Base-by-base conservation (phyloP, 1,140 invertebrate genomes). In the Drosophila subobscura region DNA sequence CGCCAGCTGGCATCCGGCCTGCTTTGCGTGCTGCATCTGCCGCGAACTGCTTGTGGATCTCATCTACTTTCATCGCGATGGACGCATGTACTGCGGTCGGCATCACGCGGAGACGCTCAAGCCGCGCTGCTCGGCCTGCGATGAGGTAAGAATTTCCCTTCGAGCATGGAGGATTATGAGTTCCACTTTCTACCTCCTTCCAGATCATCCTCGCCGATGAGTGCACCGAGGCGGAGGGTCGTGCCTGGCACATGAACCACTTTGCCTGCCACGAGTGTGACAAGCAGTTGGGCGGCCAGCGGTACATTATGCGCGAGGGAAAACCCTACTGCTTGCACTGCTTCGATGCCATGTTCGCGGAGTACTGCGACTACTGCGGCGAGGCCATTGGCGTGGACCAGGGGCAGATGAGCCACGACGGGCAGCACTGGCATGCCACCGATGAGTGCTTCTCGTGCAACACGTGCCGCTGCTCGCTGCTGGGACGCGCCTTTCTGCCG, bases 241-340 rank as follows among this genome's bases (percentile, higher is more conserved):
- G 97, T 71, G 98, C 98, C 45, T 99, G 98, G 98, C 98, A 99
- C 92, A 99, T 99, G 97, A 96, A 97, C 79, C 98, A 99, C 92
- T 99, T 99, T 91, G 96, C 97, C 3, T 99, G 99, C 90, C 96
- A 97, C 66, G 97, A 99, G 91, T 99, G 99, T 93, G 96, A 98
- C 90, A 93, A 95, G 63, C 97, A 98, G 92, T 94, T 99, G 25
- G 98, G 98, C 4, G 99, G 98, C 0, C 97, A 99, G 91, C 94
- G 98, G 29, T 99, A 99, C 93, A 98, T 99, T 75, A 99, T 99
- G 97, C 93, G 97, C 20, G 97, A 99, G 65, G 96, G 96, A 12
- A 94, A 96, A 12, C 98, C 98, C 6, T 99, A 97, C 92, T 99
- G 98, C 92, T 94, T 99, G 71, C 94, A 95, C 52, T 99, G 98